A percentile compares a stretch with the other conserved stretches of the same genome.
These are phyloP conservation scores for Scaptomyza pallida DNA, from an alignment of 1,140 invertebrate genomes.

Conservation along the genomic window DNA sequence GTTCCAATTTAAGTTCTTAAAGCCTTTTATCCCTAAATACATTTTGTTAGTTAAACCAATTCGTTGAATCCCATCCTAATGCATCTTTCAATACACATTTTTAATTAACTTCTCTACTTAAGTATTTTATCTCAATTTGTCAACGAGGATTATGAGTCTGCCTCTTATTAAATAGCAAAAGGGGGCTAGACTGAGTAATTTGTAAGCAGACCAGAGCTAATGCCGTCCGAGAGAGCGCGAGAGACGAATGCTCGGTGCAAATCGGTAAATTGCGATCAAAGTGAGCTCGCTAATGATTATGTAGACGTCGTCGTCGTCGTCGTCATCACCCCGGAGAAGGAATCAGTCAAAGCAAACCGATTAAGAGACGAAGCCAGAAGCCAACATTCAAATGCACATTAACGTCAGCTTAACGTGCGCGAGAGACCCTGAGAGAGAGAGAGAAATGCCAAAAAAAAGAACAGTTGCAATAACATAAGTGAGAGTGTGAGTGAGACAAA, in stretches of 20 bases:
- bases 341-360: conserved; percentile 59
- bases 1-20: neutral
- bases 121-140: neutral
- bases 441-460: no score
- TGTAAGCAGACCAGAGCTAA: conserved; percentile 59
- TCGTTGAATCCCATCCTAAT: neutral
- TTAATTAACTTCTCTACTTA: neutral
- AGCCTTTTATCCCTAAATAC: no score
- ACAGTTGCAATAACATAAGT: no score
- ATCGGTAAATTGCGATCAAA: conserved; percentile 47
- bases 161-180: neutral
- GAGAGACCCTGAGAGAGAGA: neutral
- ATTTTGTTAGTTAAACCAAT: no score
- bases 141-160: neutral
- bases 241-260: conserved; percentile 1
- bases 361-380: conserved; percentile 62
- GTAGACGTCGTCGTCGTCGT: conserved; percentile 43
- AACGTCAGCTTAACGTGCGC: conserved; percentile 71
- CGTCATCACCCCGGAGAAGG: conserved; percentile 4
- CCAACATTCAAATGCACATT: conserved; percentile 76
- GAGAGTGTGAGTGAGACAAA: conserved; percentile 2
- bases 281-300: conserved; percentile 61
- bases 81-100: neutral
- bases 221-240: conserved; percentile 35
- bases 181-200: conserved; percentile 43